Evolutionary conservation across 2,888 invertebrate species (phyloP), one percentile per base, ranked within the genome.

Genomic region (Nomada hirtipes): DNA sequence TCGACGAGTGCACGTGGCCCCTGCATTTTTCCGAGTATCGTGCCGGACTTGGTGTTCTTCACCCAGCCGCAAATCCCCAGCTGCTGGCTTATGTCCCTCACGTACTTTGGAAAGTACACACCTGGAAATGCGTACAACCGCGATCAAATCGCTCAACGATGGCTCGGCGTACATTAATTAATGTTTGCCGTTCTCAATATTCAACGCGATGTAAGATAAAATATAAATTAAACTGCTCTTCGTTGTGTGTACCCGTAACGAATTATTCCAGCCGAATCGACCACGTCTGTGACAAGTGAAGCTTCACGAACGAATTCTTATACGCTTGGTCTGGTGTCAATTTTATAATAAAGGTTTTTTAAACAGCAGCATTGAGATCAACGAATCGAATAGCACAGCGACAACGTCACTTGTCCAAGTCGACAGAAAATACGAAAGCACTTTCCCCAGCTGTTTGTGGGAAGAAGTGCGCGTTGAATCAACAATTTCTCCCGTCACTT

Each of bases 21-120:
- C 94, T 98, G 98, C 92, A 98, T 95, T 94, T 97, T 97, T 69
- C 99, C 99, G 10, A 97, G 95, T 72, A 99, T 97, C 18, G 98
- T 98, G 26, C 98, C 98, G 80, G 95, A 96, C 93, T 96, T 97
- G 60, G 97, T 97, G 94, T 98, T 98, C 94, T 98, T 98, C 87
- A 98, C 97, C 98, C 98, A 99, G 11, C 99, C 98, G 36, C 96
- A 96, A 52, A 98, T 95, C 26, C 96, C 96, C 50, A 97, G 94
- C 91, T 96, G 95, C 73, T 95, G 95, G 70, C 97, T 97, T 84
- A 97, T 94, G 92, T 98, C 97, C 88, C 97, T 96, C 91, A 98
- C 97, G 93, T 97, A 97, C 94, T 98, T 98, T 23, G 98, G 97
- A 93, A 98, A 98, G 93, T 97, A 97, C 86, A 97, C 96, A 77